Conservation (phyloP, 1,140 invertebrate species). For the Bombus sibiricus region DNA sequence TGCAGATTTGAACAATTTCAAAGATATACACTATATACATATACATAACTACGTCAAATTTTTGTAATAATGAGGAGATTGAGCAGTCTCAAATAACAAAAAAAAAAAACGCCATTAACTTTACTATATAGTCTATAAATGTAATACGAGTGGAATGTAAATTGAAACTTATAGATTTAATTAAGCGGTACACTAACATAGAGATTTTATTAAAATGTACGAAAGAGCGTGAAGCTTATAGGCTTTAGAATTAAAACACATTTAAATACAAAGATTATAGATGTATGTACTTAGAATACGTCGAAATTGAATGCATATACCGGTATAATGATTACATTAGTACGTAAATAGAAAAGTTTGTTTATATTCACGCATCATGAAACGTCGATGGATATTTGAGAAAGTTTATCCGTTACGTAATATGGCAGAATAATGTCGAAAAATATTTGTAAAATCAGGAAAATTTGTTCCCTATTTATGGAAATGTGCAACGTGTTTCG, state of each 20-base stretch:
- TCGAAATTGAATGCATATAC: background rate
- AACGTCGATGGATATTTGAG: too few species aligned
- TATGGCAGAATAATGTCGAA: background rate
- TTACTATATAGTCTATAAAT: constrained; percentile 24
- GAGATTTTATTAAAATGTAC: constrained; percentile 12
- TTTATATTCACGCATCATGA: background rate
- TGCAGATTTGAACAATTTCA: background rate
- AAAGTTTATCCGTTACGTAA: background rate
- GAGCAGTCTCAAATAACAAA: background rate
- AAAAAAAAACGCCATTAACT: background rate
- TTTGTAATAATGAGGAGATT: background rate
- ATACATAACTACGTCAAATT: background rate
- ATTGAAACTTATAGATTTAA: background rate
- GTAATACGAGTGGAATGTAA: constrained; percentile 19
- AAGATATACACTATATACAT: background rate
- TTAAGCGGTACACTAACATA: background rate
- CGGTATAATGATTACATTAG: background rate
- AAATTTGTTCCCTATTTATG: background rate
- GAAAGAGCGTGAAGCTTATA: constrained; percentile 17
- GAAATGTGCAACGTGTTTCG: background rate
- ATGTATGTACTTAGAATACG: background rate
- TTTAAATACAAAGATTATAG: background rate
- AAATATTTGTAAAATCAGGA: background rate
- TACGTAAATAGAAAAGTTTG: background rate
- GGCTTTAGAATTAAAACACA: constrained; percentile 2